These are phyloP conservation scores for Apis dorsata DNA, from an alignment of 1,140 invertebrate species.

Conservation along the genomic window DNA sequence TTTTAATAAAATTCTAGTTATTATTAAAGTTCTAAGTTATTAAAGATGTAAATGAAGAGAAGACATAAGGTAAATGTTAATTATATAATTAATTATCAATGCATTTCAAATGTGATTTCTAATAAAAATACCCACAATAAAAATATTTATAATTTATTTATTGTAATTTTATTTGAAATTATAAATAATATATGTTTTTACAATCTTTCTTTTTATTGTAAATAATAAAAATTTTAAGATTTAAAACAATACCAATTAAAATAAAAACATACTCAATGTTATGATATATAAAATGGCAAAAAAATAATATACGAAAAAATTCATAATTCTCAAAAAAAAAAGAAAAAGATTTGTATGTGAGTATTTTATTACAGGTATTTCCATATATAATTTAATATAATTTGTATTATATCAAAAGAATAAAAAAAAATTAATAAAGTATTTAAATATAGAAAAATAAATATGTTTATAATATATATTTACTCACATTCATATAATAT, in stretches of 20 bases:
- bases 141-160: neutral
- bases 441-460: slow-evolving; percentile 24
- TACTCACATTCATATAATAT: neutral
- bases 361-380: neutral
- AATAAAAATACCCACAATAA: neutral
- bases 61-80: neutral
- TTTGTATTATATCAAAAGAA: neutral
- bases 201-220: neutral
- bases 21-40: neutral
- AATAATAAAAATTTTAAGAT: too few relatives aligned
- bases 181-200: neutral
- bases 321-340: neutral
- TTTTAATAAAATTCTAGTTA: neutral
- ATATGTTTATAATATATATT: slow-evolving; percentile 18
- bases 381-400: neutral
- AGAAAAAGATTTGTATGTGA: neutral
- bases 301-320: too few relatives aligned
- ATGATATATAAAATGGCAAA: too few relatives aligned
- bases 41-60: neutral
- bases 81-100: neutral
- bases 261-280: too few relatives aligned
- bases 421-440: neutral
- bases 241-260: too few relatives aligned
- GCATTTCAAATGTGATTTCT: neutral
- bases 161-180: neutral